Base-by-base conservation (phyloP, 2,113 vertebrate genomes). In the Carassius gibelio region DNA sequence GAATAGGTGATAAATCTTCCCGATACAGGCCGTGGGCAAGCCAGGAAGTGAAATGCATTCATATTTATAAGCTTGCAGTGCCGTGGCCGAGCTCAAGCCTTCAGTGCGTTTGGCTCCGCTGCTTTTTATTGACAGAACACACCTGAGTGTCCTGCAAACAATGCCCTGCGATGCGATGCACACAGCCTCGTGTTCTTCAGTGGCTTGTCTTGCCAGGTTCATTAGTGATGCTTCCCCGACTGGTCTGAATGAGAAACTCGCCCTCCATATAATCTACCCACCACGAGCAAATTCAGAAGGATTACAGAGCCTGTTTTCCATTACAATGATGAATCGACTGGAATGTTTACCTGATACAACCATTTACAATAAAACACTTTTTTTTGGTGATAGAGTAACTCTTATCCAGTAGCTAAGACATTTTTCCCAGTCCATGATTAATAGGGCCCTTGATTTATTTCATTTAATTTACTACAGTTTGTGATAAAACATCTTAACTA, bases 1-100 rank as follows among this genome's bases (percentile, higher is more conserved):
- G 86, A 89, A 85, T 50, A 68, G 81, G 81, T 78, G 42, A 88
- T 89, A 88, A 88, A 89, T 89, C 85, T 86, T 77, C 38, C 36
- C n/a, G 21, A 59, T 83, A 85, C 86, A 75, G 76, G 84, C 81
- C 68, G 52, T 21, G 14, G 79, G 84, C 76, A 23, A 82, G 71
- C 62, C 76, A 59, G 36, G 75, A 64, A 72, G 79, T 26, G 68
- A 76, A 71, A 88, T 45, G 74, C 74, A 88, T 89, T 88, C 78
- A 87, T 89, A 88, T 89, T 89, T 83, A 89, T 88, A 75, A 75
- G 83, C 82, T 81, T 10, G 68, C 57, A 55, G 9, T 26, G 61
- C 59, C 23, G 10, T n/a, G 68, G 19, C 30, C 9, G 11, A 14
- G 75, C 50, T 81, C 50, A 26, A 81, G 42, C 57, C 85, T 74